A percentile compares a stretch with the other conserved stretches of the same genome.
Conservation (phyloP, 1,140 invertebrate species). For the Polyergus mexicanus region DNA sequence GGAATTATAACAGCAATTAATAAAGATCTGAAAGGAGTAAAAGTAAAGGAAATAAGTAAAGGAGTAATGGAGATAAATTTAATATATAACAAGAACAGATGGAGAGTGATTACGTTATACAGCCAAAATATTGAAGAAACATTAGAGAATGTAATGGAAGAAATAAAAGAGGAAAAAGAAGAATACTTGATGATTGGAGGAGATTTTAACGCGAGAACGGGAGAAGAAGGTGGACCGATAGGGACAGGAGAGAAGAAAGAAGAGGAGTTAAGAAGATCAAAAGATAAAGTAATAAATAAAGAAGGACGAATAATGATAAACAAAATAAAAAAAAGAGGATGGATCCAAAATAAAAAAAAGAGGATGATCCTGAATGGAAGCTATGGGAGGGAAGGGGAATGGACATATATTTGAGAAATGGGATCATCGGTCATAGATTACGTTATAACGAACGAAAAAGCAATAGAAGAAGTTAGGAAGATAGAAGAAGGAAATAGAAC, state of each 20-base stretch:
- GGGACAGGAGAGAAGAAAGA: neutral
- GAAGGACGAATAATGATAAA: neutral
- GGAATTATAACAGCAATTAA: too few relatives aligned
- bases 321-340: neutral
- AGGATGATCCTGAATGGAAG: neutral
- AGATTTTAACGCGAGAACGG: neutral
- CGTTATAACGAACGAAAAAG: too few relatives aligned
- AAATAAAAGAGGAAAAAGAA: neutral
- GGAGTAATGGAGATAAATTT: too few relatives aligned
- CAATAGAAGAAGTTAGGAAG: too few relatives aligned
- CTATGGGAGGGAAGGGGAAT: neutral
- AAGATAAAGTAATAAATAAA: neutral
- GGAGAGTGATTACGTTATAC: neutral
- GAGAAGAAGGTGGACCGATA: neutral
- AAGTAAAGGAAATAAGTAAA: too few relatives aligned
- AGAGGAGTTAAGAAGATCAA: neutral
- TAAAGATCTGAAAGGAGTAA: too few relatives aligned
- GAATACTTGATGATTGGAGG: neutral
- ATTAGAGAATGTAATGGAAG: neutral
- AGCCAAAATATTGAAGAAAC: neutral
- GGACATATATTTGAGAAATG: neutral
- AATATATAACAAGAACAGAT: too few relatives aligned
- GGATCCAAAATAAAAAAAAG: neutral
- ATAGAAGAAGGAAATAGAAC: too few relatives aligned
- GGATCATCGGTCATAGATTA: too few relatives aligned